A percentile compares a stretch with the other conserved stretches of the same genome.
Evolutionary conservation across 2,113 vertebrate species (phyloP).

Genomic region (Polypterus senegalus): DNA sequence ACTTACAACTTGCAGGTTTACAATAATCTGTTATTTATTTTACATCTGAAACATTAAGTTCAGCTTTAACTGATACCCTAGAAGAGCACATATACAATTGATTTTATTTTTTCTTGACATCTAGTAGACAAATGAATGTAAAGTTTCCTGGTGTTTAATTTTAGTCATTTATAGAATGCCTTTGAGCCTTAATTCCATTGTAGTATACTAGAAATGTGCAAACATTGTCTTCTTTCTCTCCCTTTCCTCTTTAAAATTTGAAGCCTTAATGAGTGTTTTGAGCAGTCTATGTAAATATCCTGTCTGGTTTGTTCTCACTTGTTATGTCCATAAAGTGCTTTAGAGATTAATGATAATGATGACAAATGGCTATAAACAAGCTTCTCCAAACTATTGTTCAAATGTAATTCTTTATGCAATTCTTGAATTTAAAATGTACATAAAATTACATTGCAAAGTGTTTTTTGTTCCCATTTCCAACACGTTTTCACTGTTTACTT

Average conservation of each 20-base stretch:
- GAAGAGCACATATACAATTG: slow-evolving; percentile 25
- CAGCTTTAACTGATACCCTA: too few relatives aligned
- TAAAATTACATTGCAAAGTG: background rate
- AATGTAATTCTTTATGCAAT: too few relatives aligned
- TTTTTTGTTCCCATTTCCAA: too few relatives aligned
- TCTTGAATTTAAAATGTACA: background rate
- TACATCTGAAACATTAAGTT: too few relatives aligned
- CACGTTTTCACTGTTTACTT: too few relatives aligned
- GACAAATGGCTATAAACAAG: too few relatives aligned
- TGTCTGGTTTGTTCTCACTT: too few relatives aligned
- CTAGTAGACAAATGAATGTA: background rate
- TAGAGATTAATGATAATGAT: too few relatives aligned
- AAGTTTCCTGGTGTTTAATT: background rate
- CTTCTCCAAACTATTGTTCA: too few relatives aligned
- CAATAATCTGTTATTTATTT: too few relatives aligned
- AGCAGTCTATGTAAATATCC: background rate
- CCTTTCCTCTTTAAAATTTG: background rate
- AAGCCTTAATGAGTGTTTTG: background rate
- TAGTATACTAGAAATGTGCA: background rate
- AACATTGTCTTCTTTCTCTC: background rate
- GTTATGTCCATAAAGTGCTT: too few relatives aligned
- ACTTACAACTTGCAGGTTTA: too few relatives aligned
- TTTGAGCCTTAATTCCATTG: background rate
- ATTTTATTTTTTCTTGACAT: background rate
- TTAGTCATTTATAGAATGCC: background rate